phyloP scores from a whole-genome alignment of 2,113 vertebrate genomes.

The Tragelaphus imberbis region DNA sequence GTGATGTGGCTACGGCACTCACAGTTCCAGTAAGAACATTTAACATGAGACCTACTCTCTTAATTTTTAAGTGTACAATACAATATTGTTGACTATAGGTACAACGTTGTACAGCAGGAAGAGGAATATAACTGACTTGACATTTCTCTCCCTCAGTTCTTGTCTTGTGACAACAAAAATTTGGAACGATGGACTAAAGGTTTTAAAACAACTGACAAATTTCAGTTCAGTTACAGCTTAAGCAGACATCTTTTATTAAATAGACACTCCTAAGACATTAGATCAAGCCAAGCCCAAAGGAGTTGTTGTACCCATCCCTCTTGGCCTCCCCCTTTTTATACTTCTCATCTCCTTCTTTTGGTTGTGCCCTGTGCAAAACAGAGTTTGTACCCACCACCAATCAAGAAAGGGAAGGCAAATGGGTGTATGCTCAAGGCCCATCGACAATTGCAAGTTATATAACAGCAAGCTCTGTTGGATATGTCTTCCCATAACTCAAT shows the following conservation, averaged over 20 bases:
- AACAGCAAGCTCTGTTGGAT: background rate
- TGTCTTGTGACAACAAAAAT: background rate
- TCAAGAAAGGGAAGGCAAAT: background rate
- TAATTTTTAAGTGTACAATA: background rate
- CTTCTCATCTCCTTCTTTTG: background rate
- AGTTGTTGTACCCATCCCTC: background rate
- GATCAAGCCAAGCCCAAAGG: background rate
- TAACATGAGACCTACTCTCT: background rate
- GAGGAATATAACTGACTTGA: background rate
- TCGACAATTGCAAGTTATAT: background rate
- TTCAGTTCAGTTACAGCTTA: background rate
- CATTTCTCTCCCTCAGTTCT: background rate
- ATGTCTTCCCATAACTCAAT: background rate
- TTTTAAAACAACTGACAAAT: background rate
- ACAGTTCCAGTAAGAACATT: background rate
- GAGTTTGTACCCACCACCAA: background rate
- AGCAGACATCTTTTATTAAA: background rate
- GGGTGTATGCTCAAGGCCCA: background rate
- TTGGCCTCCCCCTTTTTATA: background rate
- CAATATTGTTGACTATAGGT: background rate
- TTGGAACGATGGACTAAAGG: background rate
- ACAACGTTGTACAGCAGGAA: background rate
- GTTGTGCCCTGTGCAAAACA: background rate
- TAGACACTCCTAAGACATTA: background rate
- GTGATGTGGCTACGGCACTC: background rate